Percentiles rank a stretch among this genome's conserved stretches.
phyloP scores from a whole-genome alignment of 2,113 vertebrate species.

The Aspiorhynchus laticeps region DNA sequence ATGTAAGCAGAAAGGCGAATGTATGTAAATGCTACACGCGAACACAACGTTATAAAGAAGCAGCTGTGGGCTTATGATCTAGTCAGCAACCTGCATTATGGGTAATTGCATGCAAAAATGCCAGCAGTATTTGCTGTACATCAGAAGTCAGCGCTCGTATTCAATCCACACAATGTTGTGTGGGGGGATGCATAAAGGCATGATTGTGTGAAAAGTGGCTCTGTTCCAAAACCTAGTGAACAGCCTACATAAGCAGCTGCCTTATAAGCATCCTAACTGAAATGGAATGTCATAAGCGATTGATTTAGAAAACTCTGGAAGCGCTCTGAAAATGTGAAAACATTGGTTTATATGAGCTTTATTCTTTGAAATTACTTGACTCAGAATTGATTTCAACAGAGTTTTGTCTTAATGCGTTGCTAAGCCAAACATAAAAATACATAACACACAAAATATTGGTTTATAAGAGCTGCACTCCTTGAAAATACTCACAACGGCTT shows the following conservation, averaged over 20 bases:
- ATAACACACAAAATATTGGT: background rate
- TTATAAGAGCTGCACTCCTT: background rate
- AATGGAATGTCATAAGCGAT: background rate
- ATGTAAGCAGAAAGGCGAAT: slow-evolving; percentile 34
- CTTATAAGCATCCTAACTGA: background rate
- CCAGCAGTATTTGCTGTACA: slow-evolving; percentile 7
- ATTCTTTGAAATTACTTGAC: background rate
- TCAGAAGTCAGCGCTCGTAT: background rate
- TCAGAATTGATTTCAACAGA: background rate
- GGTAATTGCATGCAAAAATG: slow-evolving; percentile 6
- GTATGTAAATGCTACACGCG: slow-evolving; percentile 13
- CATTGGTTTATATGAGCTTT: background rate
- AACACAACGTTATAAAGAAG: slow-evolving; percentile 5
- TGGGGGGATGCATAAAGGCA: slow-evolving; percentile 7
- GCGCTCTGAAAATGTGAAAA: background rate
- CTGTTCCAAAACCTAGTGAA: background rate
- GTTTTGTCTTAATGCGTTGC: background rate
- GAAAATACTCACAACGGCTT: background rate
- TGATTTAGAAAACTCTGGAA: background rate
- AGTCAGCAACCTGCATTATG: slow-evolving; percentile 32
- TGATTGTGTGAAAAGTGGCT: background rate
- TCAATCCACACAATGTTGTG: background rate
- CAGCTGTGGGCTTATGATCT: slow-evolving; percentile 32
- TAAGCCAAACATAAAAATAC: background rate
- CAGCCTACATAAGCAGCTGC: background rate